Base-by-base conservation (phyloP, 2,888 invertebrate species). In the Rutpela maculata region DNA sequence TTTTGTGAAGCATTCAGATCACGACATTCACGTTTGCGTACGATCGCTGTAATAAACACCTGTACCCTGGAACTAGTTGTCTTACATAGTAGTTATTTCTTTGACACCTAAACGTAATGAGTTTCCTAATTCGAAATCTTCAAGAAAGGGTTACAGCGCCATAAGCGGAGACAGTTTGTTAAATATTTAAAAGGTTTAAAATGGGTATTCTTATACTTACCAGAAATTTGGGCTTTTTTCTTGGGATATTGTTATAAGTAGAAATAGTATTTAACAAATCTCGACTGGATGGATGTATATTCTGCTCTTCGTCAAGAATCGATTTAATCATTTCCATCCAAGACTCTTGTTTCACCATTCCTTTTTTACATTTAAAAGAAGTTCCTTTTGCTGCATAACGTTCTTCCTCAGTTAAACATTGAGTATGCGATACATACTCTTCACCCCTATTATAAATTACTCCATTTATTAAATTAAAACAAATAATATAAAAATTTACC, bases 311-410 rank as follows among this genome's bases (percentile, higher is more conserved):
- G 38, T 93, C 92, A 18, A 95, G 88, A 6, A 95, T 93, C 22
- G 92, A 91, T 76, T 93, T 93, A 15, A 96, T 92, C 88, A 93
- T 92, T 86, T 94, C 93, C 17, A 94, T 91, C 98, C 98, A 98
- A 67, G 93, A 93, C 85, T 94, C 94, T 88, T 98, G 98, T 87
- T 97, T 98, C 81, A 92, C 93, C 87, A 96, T 96, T 9, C 97
- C 97, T 89, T 97, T 97, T 87, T 96, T 96, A 74, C 92, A 91
- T 86, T 95, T 95, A 5, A 94, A 91, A 22, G 93, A 92, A 87
- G 94, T 96, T 59, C 95, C 94, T 89, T 95, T 96, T 0, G 95
- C 97, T 9, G 96, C 95, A 88, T 99, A 99, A 83, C 97, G 94
- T 89, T 98, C 94, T 35, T 95, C 95, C 90, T 99, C 94, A 0